A percentile compares a stretch with the other conserved stretches of the same genome.
Evolutionary conservation across 2,888 invertebrate species (phyloP).

Genomic region (Sinotaia quadrata): DNA sequence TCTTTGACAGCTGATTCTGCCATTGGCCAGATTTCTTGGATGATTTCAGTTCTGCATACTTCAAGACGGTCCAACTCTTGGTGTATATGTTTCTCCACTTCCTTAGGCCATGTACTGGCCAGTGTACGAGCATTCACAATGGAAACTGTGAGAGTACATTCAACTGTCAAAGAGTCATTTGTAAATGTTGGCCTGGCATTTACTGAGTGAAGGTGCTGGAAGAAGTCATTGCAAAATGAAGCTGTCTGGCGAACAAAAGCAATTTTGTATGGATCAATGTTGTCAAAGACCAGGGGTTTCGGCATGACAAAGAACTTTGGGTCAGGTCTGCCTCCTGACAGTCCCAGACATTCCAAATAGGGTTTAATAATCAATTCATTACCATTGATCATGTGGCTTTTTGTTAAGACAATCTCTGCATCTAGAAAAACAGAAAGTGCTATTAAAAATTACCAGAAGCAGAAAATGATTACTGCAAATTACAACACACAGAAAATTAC

Average conservation of each 20-base stretch:
- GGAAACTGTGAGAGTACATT: background rate
- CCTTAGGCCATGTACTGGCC: no score
- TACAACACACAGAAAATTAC: no score
- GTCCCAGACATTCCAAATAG: background rate
- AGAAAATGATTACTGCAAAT: no score
- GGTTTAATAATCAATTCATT: background rate
- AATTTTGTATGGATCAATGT: background rate
- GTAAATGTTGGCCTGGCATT: background rate
- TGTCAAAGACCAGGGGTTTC: background rate
- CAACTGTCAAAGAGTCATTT: background rate
- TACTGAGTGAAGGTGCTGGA: background rate
- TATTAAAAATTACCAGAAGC: no score
- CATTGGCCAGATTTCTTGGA: constrained; percentile 27
- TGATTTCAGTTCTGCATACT: no score
- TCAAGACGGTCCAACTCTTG: no score
- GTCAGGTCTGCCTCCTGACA: background rate
- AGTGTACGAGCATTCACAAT: background rate
- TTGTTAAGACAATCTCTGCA: background rate
- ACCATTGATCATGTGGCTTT: background rate
- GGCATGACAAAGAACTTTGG: background rate
- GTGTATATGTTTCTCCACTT: no score
- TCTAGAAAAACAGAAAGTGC: background rate
- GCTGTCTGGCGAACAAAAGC: background rate
- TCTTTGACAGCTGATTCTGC: constrained; percentile 4
- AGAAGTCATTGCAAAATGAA: background rate